Evolutionary conservation across 2,113 vertebrate genomes (phyloP).

Genomic region (Gallinago undulata): DNA sequence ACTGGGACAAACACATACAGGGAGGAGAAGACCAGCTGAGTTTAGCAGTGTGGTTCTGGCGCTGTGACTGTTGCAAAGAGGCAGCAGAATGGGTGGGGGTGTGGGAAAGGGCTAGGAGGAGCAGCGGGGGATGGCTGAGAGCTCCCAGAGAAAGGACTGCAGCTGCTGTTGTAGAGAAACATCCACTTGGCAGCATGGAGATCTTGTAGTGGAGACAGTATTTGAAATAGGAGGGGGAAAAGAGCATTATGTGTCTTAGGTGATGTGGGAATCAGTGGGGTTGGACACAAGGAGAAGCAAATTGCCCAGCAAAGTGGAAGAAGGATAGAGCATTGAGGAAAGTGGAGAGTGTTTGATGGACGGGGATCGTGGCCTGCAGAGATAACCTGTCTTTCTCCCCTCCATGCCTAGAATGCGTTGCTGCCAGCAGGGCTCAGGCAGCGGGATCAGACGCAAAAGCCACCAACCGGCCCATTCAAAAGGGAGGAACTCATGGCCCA

Average conservation of each 20-base stretch:
- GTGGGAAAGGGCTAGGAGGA: neutral
- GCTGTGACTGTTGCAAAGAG: neutral
- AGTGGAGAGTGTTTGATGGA: neutral
- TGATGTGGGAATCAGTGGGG: neutral
- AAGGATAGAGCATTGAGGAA: neutral
- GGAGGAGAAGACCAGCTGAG: fast-evolving
- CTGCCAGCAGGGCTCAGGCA: conserved; percentile 93
- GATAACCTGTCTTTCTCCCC: neutral
- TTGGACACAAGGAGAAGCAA: neutral
- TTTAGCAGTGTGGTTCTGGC: neutral
- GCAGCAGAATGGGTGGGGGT: neutral
- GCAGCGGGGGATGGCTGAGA: neutral
- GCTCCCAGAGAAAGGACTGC: neutral
- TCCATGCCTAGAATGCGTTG: conserved; percentile 83
- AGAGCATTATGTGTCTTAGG: neutral
- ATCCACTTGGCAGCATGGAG: neutral
- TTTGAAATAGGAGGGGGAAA: neutral
- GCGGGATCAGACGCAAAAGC: conserved; percentile 96
- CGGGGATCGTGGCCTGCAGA: neutral
- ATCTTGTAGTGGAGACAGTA: neutral
- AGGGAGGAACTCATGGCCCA: conserved; percentile 93
- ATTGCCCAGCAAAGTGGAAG: neutral
- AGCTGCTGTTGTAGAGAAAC: neutral
- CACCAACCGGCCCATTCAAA: conserved; percentile 90
- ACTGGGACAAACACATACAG: fast-evolving